Evolutionary conservation across 2,888 invertebrate genomes (phyloP).

Genomic region (Maniola hyperantus): DNA sequence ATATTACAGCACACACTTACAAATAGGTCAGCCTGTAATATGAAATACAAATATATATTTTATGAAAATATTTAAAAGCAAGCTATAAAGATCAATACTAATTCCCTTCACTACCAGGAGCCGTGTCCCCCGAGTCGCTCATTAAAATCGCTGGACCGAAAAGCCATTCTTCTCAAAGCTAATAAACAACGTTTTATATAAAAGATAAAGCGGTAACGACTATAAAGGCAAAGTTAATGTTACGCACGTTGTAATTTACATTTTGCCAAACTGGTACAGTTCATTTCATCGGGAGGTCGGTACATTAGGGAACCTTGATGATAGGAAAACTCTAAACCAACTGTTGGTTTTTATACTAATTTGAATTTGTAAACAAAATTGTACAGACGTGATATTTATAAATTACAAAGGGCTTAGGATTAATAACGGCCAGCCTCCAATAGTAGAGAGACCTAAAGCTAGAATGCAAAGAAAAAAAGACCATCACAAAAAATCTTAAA

Average conservation of each 20-base stretch:
- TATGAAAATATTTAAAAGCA: constrained; percentile 8
- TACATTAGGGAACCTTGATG: constrained; percentile 6
- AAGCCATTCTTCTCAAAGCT: constrained; percentile 36
- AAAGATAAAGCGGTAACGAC: constrained; percentile 28
- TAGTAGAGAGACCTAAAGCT: too few relatives aligned
- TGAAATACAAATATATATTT: neutral
- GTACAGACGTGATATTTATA: neutral
- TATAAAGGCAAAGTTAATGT: constrained; percentile 23
- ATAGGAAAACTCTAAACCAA: constrained; percentile 2
- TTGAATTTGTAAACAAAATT: constrained; percentile 1
- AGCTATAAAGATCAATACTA: constrained; percentile 31
- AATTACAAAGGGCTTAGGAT: neutral
- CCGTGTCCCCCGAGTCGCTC: constrained; percentile 34
- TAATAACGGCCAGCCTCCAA: too few relatives aligned
- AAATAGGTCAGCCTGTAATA: neutral
- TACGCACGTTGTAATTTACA: constrained; percentile 17
- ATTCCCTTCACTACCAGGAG: constrained; percentile 34
- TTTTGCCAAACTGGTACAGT: constrained; percentile 21
- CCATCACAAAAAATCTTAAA: too few relatives aligned
- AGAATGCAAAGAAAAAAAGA: too few relatives aligned
- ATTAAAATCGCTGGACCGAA: constrained; percentile 39
- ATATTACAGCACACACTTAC: neutral
- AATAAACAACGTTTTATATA: constrained; percentile 35
- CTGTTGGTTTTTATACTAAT: neutral
- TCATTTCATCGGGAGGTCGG: constrained; percentile 9